Base-by-base conservation (phyloP, 2,797 vertebrate genomes). In the Labroides dimidiatus region DNA sequence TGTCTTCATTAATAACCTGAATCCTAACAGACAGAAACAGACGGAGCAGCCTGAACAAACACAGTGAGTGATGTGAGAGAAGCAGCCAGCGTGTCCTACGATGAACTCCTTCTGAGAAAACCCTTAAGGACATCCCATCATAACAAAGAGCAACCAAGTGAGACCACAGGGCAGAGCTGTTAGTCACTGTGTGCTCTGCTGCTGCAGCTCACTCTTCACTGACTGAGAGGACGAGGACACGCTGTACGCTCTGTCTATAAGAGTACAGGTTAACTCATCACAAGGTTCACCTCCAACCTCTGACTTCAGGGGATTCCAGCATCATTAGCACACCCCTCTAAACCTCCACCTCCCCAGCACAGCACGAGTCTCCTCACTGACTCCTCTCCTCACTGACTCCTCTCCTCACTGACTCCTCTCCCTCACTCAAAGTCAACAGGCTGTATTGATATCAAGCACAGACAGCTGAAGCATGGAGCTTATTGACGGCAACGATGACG, bases 381-480 rank as follows among this genome's bases (percentile, higher is more conserved):
- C 56, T 56, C 39, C 17, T 42, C 54, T 71, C 57, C 23, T n/a
- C n/a, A n/a, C n/a, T n/a, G n/a, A n/a, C n/a, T n/a, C n/a, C n/a
- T n/a, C n/a, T 27, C 27, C 30, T 61, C 43, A 1, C 19, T 16
- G 43, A 45, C 56, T 53, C 39, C 17, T 43, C 58, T 71, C 54
- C 24, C 56, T 59, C 14, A 65, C n/a, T 64, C 51, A 64, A 21
- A 73, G 53, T 75, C 73, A 77, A 79, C 42, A 4, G 48, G 60
- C 60, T 8, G 61, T 5, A 48, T 20, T 50, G 61, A 52, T 42
- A 69, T 5, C 47, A 60, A 41, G 50, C 0, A 0, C 50, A 6
- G 43, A 23, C 50, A 37, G 52, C 48, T 44, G 54, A 20, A 69
- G 54, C 69, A 3, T 2, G 0, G 39, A 20, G 4, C 52, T 68